Conservation (phyloP, 2,888 invertebrate genomes). For the Dioctria rufipes region DNA sequence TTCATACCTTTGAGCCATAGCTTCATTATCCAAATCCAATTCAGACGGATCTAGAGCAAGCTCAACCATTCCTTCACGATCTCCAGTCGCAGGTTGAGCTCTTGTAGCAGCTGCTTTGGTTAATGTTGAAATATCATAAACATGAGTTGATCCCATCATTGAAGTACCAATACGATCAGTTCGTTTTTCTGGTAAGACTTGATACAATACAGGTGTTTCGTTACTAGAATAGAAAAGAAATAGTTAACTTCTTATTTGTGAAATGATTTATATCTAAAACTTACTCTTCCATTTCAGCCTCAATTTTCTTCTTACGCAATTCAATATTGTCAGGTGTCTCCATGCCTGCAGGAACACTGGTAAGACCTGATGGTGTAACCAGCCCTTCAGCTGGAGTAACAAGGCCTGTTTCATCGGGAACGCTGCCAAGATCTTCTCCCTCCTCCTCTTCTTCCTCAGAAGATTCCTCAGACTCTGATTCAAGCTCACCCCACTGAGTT, state of each 20-base stretch:
- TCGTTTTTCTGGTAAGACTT: slow-evolving; percentile 95
- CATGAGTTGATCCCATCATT: slow-evolving; percentile 99
- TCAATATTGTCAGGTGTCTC: slow-evolving; percentile 99
- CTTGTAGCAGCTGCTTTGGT: slow-evolving; percentile 66
- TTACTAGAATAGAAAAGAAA: slow-evolving; percentile 73
- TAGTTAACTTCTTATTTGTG: not conserved
- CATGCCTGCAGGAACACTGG: slow-evolving; percentile 92
- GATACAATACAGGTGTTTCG: slow-evolving; percentile 95
- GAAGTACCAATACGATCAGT: slow-evolving; percentile 89
- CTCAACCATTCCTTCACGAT: slow-evolving; percentile 85
- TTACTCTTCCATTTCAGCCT: slow-evolving; percentile 95
- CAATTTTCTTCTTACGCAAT: slow-evolving; percentile 95
- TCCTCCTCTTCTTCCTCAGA: slow-evolving; percentile 80
- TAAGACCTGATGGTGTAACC: slow-evolving; percentile 95
- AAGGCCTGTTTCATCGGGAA: slow-evolving; percentile 84
- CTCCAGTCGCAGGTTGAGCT: slow-evolving; percentile 67
- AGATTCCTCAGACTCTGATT: slow-evolving; percentile 82
- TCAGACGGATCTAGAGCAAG: slow-evolving; percentile 98
- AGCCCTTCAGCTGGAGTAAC: slow-evolving; percentile 95
- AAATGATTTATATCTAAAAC: slow-evolving; percentile 60
- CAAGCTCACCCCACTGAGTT: slow-evolving; percentile 97
- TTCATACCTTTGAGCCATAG: slow-evolving; percentile 96
- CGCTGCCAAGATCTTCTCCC: slow-evolving; percentile 73
- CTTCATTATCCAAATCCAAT: slow-evolving; percentile 94
- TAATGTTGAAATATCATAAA: slow-evolving; percentile 91